These are phyloP conservation scores for Aphidius ervi DNA, from an alignment of 1,140 invertebrate genomes.

Conservation along the genomic window DNA sequence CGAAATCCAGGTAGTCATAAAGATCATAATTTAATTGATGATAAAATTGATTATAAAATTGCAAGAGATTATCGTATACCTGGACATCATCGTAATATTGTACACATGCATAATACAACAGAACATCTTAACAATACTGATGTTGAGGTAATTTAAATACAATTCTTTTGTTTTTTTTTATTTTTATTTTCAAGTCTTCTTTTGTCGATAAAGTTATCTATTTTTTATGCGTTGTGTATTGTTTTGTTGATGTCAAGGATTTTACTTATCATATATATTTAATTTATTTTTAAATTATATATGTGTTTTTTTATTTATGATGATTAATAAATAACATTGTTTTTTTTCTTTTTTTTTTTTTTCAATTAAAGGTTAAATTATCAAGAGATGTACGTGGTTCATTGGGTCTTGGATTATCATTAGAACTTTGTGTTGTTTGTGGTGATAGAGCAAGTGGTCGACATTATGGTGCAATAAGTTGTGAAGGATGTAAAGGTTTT, in stretches of 20 bases:
- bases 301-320: constrained; percentile 4
- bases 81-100: constrained; percentile 35
- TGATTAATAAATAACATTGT: neutral
- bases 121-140: constrained; percentile 41
- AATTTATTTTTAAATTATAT: neutral
- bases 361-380: constrained; percentile 41
- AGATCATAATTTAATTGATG: constrained; percentile 36
- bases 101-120: constrained; percentile 38
- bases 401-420: constrained; percentile 51
- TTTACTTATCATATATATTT: neutral
- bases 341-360: neutral
- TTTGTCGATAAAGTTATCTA: too few species aligned
- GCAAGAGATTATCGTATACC: constrained; percentile 41
- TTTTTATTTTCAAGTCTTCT: neutral
- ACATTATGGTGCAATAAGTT: constrained; percentile 92
- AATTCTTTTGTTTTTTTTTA: constrained; percentile 7
- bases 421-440: constrained; percentile 91
- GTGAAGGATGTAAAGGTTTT: constrained; percentile 91
- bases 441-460: constrained; percentile 90
- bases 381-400: constrained; percentile 50
- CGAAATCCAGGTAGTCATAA: constrained; percentile 38
- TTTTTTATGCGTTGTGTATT: too few species aligned
- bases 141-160: constrained; percentile 32
- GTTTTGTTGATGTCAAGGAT: too few species aligned
- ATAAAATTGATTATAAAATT: constrained; percentile 39